Percentiles rank a stretch among this genome's conserved stretches.
Evolutionary conservation across 37 sponge, comb jelly and placozoan genomes (phyloP).

Genomic region (Haliclona indistincta): DNA sequence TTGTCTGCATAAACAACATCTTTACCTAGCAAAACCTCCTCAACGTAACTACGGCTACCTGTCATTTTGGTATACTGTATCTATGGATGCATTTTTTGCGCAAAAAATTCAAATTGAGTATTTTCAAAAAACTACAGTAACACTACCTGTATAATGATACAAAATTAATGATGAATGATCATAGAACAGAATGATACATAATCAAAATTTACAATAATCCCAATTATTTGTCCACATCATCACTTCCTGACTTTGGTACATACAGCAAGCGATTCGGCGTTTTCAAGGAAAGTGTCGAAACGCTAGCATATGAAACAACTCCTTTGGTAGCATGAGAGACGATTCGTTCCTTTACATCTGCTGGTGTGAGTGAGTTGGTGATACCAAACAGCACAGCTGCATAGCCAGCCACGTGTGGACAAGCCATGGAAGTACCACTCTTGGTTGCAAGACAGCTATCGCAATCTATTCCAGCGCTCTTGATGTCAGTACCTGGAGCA

Average conservation of each 20-base stretch:
- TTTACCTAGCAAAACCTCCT: no score
- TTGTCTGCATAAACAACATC: no score
- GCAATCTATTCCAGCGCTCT: slow-evolving; percentile 49
- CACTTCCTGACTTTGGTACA: slow-evolving; percentile 15
- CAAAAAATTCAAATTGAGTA: no score
- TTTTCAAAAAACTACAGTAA: no score
- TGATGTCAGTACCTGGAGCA: slow-evolving; percentile 65
- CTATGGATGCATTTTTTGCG: no score
- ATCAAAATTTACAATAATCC: not conserved
- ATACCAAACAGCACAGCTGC: slow-evolving; percentile 55
- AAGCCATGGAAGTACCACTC: slow-evolving; percentile 83
- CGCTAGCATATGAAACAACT: slow-evolving; percentile 2
- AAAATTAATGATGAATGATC: no score
- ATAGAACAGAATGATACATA: no score
- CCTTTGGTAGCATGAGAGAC: slow-evolving; percentile 45
- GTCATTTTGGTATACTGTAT: no score
- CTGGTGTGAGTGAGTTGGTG: slow-evolving; percentile 18
- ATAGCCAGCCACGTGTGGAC: slow-evolving; percentile 74
- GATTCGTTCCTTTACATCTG: slow-evolving; percentile 40
- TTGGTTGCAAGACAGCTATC: slow-evolving; percentile 50
- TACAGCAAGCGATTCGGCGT: slow-evolving; percentile 74
- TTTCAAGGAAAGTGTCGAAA: not conserved
- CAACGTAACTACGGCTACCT: no score
- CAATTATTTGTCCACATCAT: not conserved
- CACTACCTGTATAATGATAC: no score